Percentiles rank a stretch among this genome's conserved stretches.
Conservation (phyloP, 2,113 vertebrate species). For the Muntiacus muntjak region DNA sequence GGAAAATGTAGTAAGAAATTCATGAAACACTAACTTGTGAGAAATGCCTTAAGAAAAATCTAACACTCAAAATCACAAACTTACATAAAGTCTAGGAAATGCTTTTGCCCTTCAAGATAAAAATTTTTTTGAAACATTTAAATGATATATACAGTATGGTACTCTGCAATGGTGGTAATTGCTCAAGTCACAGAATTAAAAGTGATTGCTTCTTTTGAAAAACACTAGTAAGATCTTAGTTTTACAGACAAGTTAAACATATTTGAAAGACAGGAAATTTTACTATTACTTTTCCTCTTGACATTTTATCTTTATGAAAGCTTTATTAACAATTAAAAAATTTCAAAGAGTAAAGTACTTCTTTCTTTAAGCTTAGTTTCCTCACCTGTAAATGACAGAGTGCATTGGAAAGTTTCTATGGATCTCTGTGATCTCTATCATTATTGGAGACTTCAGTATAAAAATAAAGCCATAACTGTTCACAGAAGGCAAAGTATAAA, state of each 20-base stretch:
- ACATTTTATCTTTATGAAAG: background rate
- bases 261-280: background rate
- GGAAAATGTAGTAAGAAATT: constrained; percentile 20
- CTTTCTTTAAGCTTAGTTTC: background rate
- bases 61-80: background rate
- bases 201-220: constrained; percentile 23
- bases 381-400: background rate
- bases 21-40: background rate
- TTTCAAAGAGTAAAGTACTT: constrained; percentile 13
- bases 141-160: background rate
- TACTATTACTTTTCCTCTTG: background rate
- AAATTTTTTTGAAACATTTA: constrained; percentile 19
- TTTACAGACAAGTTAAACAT: background rate
- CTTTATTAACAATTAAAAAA: constrained; percentile 19
- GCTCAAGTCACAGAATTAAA: background rate
- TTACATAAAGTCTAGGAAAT: background rate
- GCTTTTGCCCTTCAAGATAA: background rate
- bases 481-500: background rate
- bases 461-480: background rate
- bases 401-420: background rate
- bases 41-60: constrained; percentile 6
- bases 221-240: background rate
- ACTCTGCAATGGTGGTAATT: background rate
- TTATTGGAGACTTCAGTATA: background rate
- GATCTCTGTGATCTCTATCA: background rate